Conservation (phyloP, 1,140 invertebrate genomes). For the Marisa cornuarietis region DNA sequence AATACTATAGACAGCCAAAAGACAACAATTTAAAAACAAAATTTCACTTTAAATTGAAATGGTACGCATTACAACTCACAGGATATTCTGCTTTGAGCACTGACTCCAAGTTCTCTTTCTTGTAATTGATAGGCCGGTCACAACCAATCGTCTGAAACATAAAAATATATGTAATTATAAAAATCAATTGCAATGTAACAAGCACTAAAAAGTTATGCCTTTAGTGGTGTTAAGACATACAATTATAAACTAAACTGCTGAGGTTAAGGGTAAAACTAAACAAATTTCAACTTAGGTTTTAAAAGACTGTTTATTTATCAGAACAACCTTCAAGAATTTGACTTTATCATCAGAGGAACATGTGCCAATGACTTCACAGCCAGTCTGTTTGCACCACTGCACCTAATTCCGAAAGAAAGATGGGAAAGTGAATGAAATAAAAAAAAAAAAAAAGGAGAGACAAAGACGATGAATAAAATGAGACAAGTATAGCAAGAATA, state of each 20-base stretch:
- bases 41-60: not conserved
- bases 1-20: no score
- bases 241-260: not conserved
- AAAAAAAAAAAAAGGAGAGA: not conserved
- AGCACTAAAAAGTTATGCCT: not conserved
- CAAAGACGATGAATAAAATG: no score
- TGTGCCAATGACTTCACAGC: slow-evolving; percentile 67
- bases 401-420: slow-evolving; percentile 47
- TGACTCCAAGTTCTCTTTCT: slow-evolving; percentile 57
- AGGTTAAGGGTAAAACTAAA: not conserved
- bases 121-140: slow-evolving; percentile 65
- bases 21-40: not conserved
- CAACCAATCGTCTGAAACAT: slow-evolving; percentile 59
- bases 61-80: slow-evolving; percentile 34
- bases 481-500: no score
- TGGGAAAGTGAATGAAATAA: not conserved
- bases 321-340: slow-evolving; percentile 60
- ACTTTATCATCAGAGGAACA: slow-evolving; percentile 66
- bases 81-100: slow-evolving; percentile 62
- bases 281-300: not conserved
- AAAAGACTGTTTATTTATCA: not conserved
- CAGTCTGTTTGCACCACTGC: slow-evolving; percentile 64
- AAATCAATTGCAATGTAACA: no score
- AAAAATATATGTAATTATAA: not conserved
- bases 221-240: not conserved